Conservation (phyloP, 2,888 invertebrate species). For the Agapostemon virescens region DNA sequence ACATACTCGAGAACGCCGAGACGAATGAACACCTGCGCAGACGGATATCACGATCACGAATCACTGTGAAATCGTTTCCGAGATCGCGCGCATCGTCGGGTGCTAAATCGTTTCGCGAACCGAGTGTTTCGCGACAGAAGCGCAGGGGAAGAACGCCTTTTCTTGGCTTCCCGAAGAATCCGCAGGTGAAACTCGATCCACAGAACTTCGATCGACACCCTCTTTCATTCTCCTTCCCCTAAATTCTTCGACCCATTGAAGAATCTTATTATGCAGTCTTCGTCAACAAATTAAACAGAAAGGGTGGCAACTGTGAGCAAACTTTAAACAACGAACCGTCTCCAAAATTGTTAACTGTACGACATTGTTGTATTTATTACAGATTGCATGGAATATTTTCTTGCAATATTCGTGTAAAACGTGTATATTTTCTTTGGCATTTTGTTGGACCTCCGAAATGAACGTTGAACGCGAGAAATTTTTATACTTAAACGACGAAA, state of each 20-base stretch:
- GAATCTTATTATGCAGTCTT: background rate
- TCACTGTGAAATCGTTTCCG: background rate
- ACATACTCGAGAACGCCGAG: conserved; percentile 10
- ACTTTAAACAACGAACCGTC: too few relatives aligned
- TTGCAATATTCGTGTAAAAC: too few relatives aligned
- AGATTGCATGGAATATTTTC: too few relatives aligned
- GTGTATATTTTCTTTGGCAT: too few relatives aligned
- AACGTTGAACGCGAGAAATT: too few relatives aligned
- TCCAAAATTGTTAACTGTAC: too few relatives aligned
- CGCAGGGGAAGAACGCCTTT: background rate
- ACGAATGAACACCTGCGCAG: background rate
- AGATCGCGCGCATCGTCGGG: conserved; percentile 1
- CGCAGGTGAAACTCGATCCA: background rate
- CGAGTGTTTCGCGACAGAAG: background rate
- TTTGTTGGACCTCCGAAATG: too few relatives aligned
- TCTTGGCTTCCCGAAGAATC: background rate
- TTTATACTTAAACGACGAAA: too few relatives aligned
- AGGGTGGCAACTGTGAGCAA: background rate
- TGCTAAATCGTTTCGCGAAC: background rate
- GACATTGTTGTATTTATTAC: too few relatives aligned
- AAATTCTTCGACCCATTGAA: background rate
- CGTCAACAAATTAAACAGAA: background rate
- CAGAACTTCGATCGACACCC: background rate
- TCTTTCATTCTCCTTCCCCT: background rate
- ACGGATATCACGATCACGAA: background rate